Evolutionary conservation across 2,797 vertebrate genomes (phyloP).

Genomic region (Spondyliosoma cantharus): DNA sequence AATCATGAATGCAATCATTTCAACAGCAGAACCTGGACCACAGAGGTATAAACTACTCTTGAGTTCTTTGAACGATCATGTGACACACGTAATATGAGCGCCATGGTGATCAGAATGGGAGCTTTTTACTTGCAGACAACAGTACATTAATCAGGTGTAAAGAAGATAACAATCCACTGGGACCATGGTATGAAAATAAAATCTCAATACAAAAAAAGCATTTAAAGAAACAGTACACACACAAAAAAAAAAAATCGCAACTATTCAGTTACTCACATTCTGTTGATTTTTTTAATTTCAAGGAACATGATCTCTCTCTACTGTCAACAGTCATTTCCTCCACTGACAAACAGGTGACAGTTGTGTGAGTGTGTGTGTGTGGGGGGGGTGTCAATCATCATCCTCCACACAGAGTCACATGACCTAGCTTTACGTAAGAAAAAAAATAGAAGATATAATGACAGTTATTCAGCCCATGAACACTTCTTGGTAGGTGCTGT

Average conservation of each 20-base stretch:
- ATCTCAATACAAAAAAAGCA: background rate
- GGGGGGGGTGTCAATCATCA: background rate
- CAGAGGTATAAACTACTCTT: background rate
- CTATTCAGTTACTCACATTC: background rate
- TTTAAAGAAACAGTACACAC: background rate
- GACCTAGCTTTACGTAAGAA: conserved; percentile 1
- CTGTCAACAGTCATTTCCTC: background rate
- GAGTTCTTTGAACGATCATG: background rate
- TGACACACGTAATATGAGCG: background rate
- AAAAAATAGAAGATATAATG: background rate
- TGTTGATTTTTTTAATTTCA: conserved; percentile 1
- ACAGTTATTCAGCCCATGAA: background rate
- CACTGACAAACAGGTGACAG: background rate
- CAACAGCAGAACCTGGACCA: background rate
- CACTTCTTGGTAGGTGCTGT: background rate
- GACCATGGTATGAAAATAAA: background rate
- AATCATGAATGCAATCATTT: background rate
- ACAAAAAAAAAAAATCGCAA: background rate
- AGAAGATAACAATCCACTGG: background rate
- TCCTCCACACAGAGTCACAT: background rate
- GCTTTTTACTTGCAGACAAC: background rate
- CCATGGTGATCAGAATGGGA: background rate
- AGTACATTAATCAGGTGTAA: background rate
- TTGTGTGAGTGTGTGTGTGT: too few relatives aligned
- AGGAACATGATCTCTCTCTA: background rate